Evolutionary conservation across 2,797 vertebrate species (phyloP).

Genomic region (Loriculus beryllinus): DNA sequence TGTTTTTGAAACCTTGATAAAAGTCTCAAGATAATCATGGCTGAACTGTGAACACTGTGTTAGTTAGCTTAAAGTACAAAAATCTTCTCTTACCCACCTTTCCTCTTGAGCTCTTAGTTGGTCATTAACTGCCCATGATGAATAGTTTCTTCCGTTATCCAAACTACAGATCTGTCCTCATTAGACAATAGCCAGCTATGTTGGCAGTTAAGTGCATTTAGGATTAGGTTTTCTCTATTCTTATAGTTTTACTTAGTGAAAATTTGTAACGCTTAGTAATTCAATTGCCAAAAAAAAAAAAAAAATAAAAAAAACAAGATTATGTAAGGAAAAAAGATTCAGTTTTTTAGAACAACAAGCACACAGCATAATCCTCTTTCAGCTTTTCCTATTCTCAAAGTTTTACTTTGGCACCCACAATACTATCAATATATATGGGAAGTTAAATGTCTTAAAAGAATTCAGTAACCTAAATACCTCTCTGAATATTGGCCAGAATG

Average conservation of each 20-base stretch:
- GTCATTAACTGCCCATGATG: background rate
- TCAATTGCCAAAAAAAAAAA: background rate
- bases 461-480: background rate
- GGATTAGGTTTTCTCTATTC: background rate
- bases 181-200: conserved; percentile 26
- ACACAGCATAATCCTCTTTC: background rate
- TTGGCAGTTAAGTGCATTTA: conserved; percentile 1
- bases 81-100: background rate
- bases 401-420: background rate
- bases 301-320: background rate
- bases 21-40: background rate
- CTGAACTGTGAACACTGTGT: background rate
- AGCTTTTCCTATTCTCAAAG: background rate
- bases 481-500: background rate
- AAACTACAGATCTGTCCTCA: conserved; percentile 16
- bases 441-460: background rate
- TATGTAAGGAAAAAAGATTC: background rate
- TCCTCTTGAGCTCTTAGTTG: conserved; percentile 4
- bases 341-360: background rate
- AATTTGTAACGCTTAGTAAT: background rate
- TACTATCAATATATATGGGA: background rate
- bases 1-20: background rate
- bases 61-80: background rate
- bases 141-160: conserved; percentile 36
- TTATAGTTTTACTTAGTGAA: conserved; percentile 11